phyloP scores from a whole-genome alignment of 2,797 vertebrate species.

The Rhyacichthys aspro region DNA sequence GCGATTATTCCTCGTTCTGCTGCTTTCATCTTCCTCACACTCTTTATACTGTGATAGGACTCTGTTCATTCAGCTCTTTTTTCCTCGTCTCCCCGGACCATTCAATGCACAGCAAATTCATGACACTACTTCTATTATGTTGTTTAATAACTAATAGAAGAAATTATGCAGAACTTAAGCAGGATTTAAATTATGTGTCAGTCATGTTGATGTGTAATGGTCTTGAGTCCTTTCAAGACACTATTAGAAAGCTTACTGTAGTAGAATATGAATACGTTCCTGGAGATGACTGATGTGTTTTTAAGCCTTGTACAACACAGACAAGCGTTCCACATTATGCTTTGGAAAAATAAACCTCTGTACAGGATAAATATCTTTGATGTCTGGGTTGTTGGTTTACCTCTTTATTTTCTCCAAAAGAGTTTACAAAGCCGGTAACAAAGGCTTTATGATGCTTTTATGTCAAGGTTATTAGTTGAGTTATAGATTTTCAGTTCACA shows the following conservation, averaged over 20 bases:
- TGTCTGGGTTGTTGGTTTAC: neutral
- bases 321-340: neutral
- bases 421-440: slow-evolving; percentile 1
- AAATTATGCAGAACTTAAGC: slow-evolving; percentile 38
- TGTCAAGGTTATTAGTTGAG: slow-evolving; percentile 12
- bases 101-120: slow-evolving; percentile 38
- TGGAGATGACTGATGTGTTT: slow-evolving; percentile 34
- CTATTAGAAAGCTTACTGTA: slow-evolving; percentile 39
- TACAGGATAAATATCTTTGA: too few relatives aligned
- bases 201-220: slow-evolving; percentile 42
- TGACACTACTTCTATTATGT: slow-evolving; percentile 18
- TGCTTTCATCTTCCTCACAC: slow-evolving; percentile 33
- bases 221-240: slow-evolving; percentile 51
- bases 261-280: slow-evolving; percentile 33
- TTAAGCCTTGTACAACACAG: slow-evolving; percentile 16
- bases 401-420: neutral
- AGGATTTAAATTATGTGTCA: slow-evolving; percentile 40
- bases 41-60: slow-evolving; percentile 28
- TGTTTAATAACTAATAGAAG: slow-evolving; percentile 32
- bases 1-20: slow-evolving; percentile 44
- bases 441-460: slow-evolving; percentile 12
- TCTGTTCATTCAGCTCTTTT: slow-evolving; percentile 19
- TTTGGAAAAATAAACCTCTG: neutral
- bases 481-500: slow-evolving; percentile 11
- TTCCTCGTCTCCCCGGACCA: slow-evolving; percentile 21